Percentiles rank a stretch among this genome's conserved stretches.
These are phyloP conservation scores for Hypsibius dujardini DNA, from an alignment of 1,140 invertebrate species.

Conservation along the genomic window DNA sequence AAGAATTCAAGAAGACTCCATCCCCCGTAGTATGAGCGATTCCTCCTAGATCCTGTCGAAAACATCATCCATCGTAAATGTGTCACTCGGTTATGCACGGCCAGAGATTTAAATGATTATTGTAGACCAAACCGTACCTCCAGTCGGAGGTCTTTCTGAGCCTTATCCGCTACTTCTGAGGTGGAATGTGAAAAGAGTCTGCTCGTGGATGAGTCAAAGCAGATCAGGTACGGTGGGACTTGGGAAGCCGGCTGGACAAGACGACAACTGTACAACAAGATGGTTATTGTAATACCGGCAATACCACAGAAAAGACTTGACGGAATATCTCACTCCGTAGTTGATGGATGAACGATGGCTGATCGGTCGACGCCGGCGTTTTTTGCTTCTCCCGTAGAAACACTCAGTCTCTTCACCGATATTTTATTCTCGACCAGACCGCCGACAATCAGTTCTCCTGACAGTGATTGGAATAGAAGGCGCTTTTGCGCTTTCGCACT, in stretches of 20 bases:
- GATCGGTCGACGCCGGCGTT: neutral
- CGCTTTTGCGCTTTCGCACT: neutral
- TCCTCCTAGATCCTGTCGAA: too few relatives aligned
- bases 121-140: too few relatives aligned
- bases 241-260: neutral
- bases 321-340: neutral
- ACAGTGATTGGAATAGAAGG: neutral
- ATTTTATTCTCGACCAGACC: neutral
- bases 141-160: too few relatives aligned
- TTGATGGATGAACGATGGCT: neutral
- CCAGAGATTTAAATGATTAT: too few relatives aligned
- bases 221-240: neutral
- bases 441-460: neutral
- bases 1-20: too few relatives aligned
- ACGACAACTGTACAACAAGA: neutral
- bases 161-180: neutral
- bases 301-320: neutral
- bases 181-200: neutral
- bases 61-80: too few relatives aligned
- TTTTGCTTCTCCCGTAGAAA: neutral
- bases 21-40: too few relatives aligned
- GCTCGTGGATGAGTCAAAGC: neutral
- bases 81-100: too few relatives aligned
- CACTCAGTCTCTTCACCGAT: neutral
- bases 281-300: neutral